Evolutionary conservation across 1,140 invertebrate genomes (phyloP), one percentile per base, ranked within the genome.

Genomic region (Ceratoteleas bidentatus): DNA sequence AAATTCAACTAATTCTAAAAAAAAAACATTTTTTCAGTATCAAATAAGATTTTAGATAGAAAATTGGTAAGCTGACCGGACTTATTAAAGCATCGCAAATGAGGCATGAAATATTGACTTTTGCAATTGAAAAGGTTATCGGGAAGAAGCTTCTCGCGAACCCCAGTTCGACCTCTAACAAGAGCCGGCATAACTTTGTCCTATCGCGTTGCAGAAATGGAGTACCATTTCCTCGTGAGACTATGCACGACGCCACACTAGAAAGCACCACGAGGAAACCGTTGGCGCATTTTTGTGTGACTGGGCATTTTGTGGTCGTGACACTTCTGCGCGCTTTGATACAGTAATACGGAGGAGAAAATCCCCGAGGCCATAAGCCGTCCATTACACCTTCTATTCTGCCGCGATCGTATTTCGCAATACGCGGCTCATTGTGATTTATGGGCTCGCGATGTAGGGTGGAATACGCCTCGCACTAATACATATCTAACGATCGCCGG

Each of bases 311-410:
- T 81, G 76, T 80, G 77, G 61, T 84, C 82, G 82, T 84, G 82
- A 84, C 73, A 84, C 77, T 84, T 80, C 49, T 76, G 68, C 49
- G 73, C 68, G 66, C 68, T 81, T 69, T 74, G 77, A 81, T 81
- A 77, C 73, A 61, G 73, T 77, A 81, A 77, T 70, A 61, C 62
- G 49, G 62, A 77, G 70, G 77, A 80, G 77, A 84, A 84, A 84
- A 84, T 70, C 34, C 81, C 53, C 53, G 73, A 84, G 77, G 81
- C 76, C 60, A 70, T 65, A 76, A 73, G 66, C 72, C 66, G 81
- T 80, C 72, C 77, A 77, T 80, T 84, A 84, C 76, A 84, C 81
- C 81, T 84, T 84, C 64, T 66, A 80, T 81, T 84, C 60, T 60
- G 58, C 66, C 54, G 72, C 66, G 72, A 84, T 72, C 72, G 61